These are phyloP conservation scores for Aradophagus sp. DNA, from an alignment of 1,140 invertebrate species.

Conservation along the genomic window DNA sequence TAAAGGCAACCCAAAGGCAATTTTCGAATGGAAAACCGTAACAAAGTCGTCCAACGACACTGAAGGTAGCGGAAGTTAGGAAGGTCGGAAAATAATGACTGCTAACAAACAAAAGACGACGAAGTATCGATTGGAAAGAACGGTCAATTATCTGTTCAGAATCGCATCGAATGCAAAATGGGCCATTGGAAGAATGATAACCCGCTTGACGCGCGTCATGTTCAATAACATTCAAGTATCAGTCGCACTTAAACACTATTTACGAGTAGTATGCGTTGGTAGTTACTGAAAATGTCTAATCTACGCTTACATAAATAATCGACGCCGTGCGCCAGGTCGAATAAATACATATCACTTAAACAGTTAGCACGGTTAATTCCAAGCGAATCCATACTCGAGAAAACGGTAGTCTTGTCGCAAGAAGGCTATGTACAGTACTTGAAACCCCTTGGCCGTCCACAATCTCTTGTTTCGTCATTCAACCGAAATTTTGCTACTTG, in stretches of 20 bases:
- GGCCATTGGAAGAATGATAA: slow-evolving; percentile 13
- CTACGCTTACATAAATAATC: slow-evolving; percentile 60
- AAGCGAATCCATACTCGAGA: slow-evolving; percentile 57
- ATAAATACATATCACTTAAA: slow-evolving; percentile 63
- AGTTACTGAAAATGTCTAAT: slow-evolving; percentile 59
- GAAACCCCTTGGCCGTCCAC: slow-evolving; percentile 21
- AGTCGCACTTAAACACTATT: slow-evolving; percentile 60
- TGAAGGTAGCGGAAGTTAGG: slow-evolving; percentile 1
- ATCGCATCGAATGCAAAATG: slow-evolving; percentile 46
- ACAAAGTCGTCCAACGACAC: background rate
- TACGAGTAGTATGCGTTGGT: slow-evolving; percentile 58
- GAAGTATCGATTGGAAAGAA: background rate
- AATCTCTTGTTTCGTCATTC: slow-evolving; percentile 7
- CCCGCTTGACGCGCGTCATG: slow-evolving; percentile 16
- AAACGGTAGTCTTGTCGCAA: slow-evolving; percentile 42
- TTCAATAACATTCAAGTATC: slow-evolving; percentile 47
- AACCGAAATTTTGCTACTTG: slow-evolving; percentile 11
- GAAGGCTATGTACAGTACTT: slow-evolving; percentile 44
- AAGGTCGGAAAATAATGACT: slow-evolving; percentile 8
- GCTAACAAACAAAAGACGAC: too few species aligned
- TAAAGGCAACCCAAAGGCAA: too few species aligned
- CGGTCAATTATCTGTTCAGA: slow-evolving; percentile 64
- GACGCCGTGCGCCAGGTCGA: slow-evolving; percentile 55
- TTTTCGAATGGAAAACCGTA: too few species aligned
- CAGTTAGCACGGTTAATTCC: slow-evolving; percentile 58